Base-by-base conservation (phyloP, 2,888 invertebrate species). In the Drosophila hawaiiensis region DNA sequence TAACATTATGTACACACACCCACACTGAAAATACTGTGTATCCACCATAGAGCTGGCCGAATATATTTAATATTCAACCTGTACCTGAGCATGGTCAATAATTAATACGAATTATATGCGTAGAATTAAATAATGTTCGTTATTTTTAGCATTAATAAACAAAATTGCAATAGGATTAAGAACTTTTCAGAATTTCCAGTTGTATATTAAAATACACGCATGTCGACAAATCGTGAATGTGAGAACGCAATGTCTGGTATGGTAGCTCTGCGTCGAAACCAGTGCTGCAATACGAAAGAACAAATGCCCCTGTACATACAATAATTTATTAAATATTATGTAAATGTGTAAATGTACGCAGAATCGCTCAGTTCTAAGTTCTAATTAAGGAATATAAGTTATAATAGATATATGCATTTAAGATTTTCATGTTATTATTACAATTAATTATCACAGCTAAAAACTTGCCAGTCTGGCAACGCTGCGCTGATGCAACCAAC, bases 401-500 rank as follows among this genome's bases (percentile, higher is more conserved):
- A 29, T 29, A 6, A 12, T 52, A 29, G 12, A n/a, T 6, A 28
- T 43, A 0, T 31, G 16, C 16, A 16, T 22, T 5, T 16, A 16
- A 31, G 4, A 29, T n/a, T 16, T 5, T n/a, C 1, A n/a, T 56
- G 19, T 56, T 41, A n/a, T 16, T 37, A 14, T 37, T 16, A 29
- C 2, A 41, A 29, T 39, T 28, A 28, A 1, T 28, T 28, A 31
- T 41, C 16, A 16, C 22, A 22, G n/a, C 19, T 10, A 10, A 31
- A 31, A 41, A 22, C 22, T 12, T 19, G 3, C 4, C 37, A 47
- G 53, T 82, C 74, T 66, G 79, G 82, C 78, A 80, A 78, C 79
- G 63, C 82, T 60, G 33, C 37, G 82, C 78, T 82, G 79, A 82
- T 80, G 79, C 79, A 79, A 79, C 78, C 67, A 79, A 7, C 67